A percentile compares a stretch with the other conserved stretches of the same genome.
Conservation (phyloP, 1,140 invertebrate species). For the Drosophila novamexicana region DNA sequence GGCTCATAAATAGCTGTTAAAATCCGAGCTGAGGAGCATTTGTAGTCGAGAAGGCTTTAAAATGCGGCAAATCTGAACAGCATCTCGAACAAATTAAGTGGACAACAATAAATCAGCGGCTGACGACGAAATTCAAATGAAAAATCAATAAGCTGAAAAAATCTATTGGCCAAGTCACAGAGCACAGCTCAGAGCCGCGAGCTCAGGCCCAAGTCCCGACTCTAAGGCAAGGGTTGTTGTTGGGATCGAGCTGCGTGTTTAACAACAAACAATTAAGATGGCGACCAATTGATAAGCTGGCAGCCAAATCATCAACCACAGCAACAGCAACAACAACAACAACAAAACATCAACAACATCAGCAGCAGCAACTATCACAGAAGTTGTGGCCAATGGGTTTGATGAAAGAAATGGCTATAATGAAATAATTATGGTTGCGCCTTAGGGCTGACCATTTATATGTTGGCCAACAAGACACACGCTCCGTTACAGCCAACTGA, state of each 20-base stretch:
- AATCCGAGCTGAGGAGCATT: slow-evolving; percentile 45
- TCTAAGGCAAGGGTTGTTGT: slow-evolving; percentile 17
- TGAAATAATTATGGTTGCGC: slow-evolving; percentile 83
- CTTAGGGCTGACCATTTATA: slow-evolving; percentile 55
- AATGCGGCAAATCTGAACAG: slow-evolving; percentile 62
- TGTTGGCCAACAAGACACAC: slow-evolving; percentile 45
- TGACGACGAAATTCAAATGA: slow-evolving; percentile 81
- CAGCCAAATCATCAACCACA: slow-evolving; percentile 64
- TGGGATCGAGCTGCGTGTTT: slow-evolving; percentile 69
- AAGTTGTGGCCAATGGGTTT: slow-evolving; percentile 68
- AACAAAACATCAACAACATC: slow-evolving; percentile 28
- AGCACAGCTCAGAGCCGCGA: slow-evolving; percentile 16
- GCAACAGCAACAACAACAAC: slow-evolving; percentile 30
- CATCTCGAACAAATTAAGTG: slow-evolving; percentile 81
- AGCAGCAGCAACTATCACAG: slow-evolving; percentile 52
- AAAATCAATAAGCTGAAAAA: slow-evolving; percentile 80
- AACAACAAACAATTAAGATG: slow-evolving; percentile 84
- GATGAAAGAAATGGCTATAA: slow-evolving; percentile 82
- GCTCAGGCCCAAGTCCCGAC: slow-evolving; percentile 31
- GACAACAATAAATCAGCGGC: slow-evolving; percentile 76
- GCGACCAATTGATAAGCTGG: slow-evolving; percentile 78
- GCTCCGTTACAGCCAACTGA: slow-evolving; percentile 27
- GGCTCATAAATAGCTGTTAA: slow-evolving; percentile 51
- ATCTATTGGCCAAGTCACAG: slow-evolving; percentile 56
- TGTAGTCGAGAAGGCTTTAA: slow-evolving; percentile 45